Conservation (phyloP, 2,113 vertebrate species). For the Oxygymnocypris stewartii region DNA sequence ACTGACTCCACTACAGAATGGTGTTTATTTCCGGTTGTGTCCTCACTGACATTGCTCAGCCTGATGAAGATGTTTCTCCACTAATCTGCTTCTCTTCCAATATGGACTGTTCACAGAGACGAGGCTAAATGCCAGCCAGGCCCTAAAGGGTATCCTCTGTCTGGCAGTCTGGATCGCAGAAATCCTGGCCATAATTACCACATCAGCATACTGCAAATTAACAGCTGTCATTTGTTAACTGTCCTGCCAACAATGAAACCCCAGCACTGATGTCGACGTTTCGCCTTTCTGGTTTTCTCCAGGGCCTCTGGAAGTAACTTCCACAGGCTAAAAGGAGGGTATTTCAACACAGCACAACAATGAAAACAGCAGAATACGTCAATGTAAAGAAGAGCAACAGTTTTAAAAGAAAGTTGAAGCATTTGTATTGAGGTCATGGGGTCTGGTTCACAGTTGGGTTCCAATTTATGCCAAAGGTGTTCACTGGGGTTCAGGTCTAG, state of each 20-base stretch:
- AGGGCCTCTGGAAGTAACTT: not conserved
- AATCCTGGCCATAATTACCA: slow-evolving; percentile 45
- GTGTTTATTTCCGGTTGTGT: slow-evolving; percentile 5
- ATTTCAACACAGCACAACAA: not conserved
- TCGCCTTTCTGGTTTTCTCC: slow-evolving; percentile 1
- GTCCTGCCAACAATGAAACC: slow-evolving; percentile 32
- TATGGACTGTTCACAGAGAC: slow-evolving; percentile 24
- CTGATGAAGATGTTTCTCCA: slow-evolving; percentile 33
- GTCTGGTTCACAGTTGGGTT: not conserved
- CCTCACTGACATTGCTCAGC: slow-evolving; percentile 1
- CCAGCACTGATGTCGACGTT: slow-evolving; percentile 8
- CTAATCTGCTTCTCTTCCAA: slow-evolving; percentile 1
- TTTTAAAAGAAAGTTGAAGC: not conserved
- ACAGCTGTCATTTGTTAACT: slow-evolving; percentile 41
- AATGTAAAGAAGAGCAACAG: not conserved
- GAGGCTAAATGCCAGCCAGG: slow-evolving; percentile 29
- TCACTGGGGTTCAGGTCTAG: not conserved
- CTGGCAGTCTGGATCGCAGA: slow-evolving; percentile 31
- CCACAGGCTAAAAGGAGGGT: not conserved
- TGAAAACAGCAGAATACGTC: not conserved
- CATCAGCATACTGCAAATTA: slow-evolving; percentile 47
- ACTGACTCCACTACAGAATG: not conserved
- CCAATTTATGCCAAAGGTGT: not conserved
- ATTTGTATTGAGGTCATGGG: not conserved
- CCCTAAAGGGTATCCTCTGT: slow-evolving; percentile 37